Conservation (phyloP, 2,888 invertebrate species). For the Epistrophe eligans region DNA sequence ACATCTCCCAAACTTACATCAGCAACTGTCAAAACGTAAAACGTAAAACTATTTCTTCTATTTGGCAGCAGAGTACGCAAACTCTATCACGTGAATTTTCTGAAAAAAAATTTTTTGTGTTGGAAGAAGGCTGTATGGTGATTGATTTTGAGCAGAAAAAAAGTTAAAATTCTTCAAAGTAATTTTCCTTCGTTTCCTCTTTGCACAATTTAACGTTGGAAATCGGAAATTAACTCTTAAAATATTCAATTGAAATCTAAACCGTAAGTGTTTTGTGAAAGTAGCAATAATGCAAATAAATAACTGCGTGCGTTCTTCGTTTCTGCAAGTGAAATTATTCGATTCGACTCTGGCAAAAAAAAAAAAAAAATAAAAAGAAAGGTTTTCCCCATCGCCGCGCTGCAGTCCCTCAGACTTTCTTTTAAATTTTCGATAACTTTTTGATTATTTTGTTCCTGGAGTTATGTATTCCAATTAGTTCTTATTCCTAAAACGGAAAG, state of each 20-base stretch:
- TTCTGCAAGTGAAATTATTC: conserved; percentile 35
- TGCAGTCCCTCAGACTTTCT: background rate
- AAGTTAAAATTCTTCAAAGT: conserved; percentile 77
- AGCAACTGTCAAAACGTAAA: conserved; percentile 44
- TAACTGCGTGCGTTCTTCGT: conserved; percentile 45
- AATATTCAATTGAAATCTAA: conserved; percentile 50
- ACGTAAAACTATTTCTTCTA: conserved; percentile 45
- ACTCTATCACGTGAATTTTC: conserved; percentile 88
- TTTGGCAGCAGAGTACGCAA: conserved; percentile 84
- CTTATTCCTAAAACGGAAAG: background rate
- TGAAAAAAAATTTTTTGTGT: conserved; percentile 79
- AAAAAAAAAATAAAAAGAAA: background rate
- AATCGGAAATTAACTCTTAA: conserved; percentile 62
- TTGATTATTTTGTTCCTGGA: conserved; percentile 21
- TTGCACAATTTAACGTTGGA: conserved; percentile 68
- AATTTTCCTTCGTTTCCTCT: conserved; percentile 76
- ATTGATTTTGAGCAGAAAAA: conserved; percentile 77
- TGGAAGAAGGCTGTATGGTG: conserved; percentile 84
- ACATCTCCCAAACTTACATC: conserved; percentile 20
- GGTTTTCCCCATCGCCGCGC: conserved; percentile 18
- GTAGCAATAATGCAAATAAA: conserved; percentile 32
- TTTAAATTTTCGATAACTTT: background rate
- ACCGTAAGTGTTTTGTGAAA: conserved; percentile 74
- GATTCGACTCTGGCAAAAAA: conserved; percentile 9
- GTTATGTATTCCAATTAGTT: background rate